These are phyloP conservation scores for Metridium senile DNA, from an alignment of 92 coral and sea anemone genomes.

Conservation along the genomic window DNA sequence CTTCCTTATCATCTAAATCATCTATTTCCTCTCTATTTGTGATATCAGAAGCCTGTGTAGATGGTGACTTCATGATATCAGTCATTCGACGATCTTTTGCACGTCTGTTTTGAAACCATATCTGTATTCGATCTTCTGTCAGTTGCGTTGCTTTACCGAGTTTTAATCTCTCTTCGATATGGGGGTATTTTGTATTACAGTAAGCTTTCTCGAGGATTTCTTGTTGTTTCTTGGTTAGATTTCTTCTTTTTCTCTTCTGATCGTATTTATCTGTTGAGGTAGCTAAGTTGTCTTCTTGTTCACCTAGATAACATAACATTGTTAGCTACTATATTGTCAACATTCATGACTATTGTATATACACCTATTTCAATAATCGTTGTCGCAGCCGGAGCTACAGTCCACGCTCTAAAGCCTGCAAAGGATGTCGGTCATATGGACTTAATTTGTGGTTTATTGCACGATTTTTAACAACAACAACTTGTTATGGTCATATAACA, in stretches of 20 bases:
- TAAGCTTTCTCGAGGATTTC: constrained; percentile 67
- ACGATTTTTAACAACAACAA: too few relatives aligned
- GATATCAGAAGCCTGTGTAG: neutral
- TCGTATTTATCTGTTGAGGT: constrained; percentile 38
- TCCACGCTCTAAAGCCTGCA: too few relatives aligned
- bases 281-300: constrained; percentile 8
- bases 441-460: too few relatives aligned
- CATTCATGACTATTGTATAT: too few relatives aligned
- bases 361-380: too few relatives aligned
- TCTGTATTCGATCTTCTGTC: constrained; percentile 71
- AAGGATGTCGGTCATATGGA: too few relatives aligned
- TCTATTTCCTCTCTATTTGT: neutral
- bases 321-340: too few relatives aligned
- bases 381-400: too few relatives aligned
- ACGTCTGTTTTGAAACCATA: constrained; percentile 89
- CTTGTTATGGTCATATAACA: too few relatives aligned
- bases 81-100: constrained; percentile 72
- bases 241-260: constrained; percentile 59
- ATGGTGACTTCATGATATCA: constrained; percentile 9
- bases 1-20: too few relatives aligned
- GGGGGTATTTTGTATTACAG: constrained; percentile 65
- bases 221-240: constrained; percentile 71
- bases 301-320: constrained; percentile 14
- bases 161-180: constrained; percentile 65
- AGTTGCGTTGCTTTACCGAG: constrained; percentile 63